Conservation (phyloP, 2,113 vertebrate genomes). For the Takifugu bimaculatus region DNA sequence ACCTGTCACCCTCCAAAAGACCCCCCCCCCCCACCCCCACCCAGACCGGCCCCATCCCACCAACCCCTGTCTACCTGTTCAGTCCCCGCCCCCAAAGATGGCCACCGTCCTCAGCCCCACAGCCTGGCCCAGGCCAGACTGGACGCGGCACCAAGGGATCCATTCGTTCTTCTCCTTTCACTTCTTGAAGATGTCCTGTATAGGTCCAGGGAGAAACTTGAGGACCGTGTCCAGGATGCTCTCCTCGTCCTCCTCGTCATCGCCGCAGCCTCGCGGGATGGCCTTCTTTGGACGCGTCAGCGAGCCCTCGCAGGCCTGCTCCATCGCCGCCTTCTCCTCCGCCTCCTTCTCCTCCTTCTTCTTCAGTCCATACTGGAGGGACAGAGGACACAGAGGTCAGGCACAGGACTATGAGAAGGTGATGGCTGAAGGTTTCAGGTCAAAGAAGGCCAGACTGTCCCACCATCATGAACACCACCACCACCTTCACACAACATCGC, state of each 20-base stretch:
- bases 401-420: not conserved
- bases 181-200: slow-evolving; percentile 99
- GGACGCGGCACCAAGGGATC: slow-evolving; percentile 35
- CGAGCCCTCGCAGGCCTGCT: slow-evolving; percentile 94
- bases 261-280: slow-evolving; percentile 90
- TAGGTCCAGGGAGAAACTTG: slow-evolving; percentile 94
- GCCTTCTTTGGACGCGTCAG: slow-evolving; percentile 96
- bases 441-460: no score
- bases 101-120: slow-evolving; percentile 46
- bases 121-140: slow-evolving; percentile 42
- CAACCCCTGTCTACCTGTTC: slow-evolving; percentile 25
- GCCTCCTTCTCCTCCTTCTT: slow-evolving; percentile 99
- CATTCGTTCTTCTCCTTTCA: slow-evolving; percentile 65
- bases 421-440: no score
- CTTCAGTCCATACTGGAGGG: slow-evolving; percentile 89
- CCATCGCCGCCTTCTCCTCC: slow-evolving; percentile 94
- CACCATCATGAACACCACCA: no score
- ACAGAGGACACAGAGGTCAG: slow-evolving; percentile 2
- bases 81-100: slow-evolving; percentile 18
- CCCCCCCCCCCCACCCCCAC: not conserved
- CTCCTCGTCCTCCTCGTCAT: slow-evolving; percentile 92
- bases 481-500: no score
- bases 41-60: not conserved
- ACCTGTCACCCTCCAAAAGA: slow-evolving; percentile 6
- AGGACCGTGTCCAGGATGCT: slow-evolving; percentile 98